Percentiles rank a stretch among this genome's conserved stretches.
These are phyloP conservation scores for Scolopax mira DNA, from an alignment of 2,113 vertebrate species.

Conservation along the genomic window DNA sequence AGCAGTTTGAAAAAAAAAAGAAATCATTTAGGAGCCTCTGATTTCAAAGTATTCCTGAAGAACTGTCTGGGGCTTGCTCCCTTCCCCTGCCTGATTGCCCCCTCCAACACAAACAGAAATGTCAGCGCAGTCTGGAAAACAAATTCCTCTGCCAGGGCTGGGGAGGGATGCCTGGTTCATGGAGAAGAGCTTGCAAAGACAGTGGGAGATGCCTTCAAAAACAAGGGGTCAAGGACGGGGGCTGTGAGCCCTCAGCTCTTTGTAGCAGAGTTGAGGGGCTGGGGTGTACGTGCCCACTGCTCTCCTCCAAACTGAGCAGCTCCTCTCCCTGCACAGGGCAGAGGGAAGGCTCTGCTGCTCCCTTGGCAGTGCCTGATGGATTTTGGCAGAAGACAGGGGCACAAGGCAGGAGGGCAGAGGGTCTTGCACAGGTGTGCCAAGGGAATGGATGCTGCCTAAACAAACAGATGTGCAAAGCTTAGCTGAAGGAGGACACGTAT, in stretches of 20 bases:
- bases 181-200: neutral
- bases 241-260: neutral
- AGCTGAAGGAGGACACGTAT: neutral
- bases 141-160: neutral
- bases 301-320: neutral
- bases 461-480: neutral
- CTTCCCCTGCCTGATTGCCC: fast-evolving
- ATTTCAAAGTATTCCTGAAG: neutral
- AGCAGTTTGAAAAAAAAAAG: neutral
- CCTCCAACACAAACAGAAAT: neutral
- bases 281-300: too few relatives aligned
- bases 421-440: neutral
- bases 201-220: neutral
- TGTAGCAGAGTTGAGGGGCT: too few relatives aligned
- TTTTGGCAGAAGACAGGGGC: neutral
- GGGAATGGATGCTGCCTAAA: neutral
- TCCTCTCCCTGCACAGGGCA: neutral
- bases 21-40: neutral
- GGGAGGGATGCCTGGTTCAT: neutral
- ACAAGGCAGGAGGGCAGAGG: neutral
- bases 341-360: neutral
- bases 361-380: neutral
- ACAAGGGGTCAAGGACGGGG: fast-evolving
- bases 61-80: neutral
- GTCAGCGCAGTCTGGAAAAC: neutral